Conservation (phyloP, 2,113 vertebrate genomes). For the Chascanopsetta lugubris region DNA sequence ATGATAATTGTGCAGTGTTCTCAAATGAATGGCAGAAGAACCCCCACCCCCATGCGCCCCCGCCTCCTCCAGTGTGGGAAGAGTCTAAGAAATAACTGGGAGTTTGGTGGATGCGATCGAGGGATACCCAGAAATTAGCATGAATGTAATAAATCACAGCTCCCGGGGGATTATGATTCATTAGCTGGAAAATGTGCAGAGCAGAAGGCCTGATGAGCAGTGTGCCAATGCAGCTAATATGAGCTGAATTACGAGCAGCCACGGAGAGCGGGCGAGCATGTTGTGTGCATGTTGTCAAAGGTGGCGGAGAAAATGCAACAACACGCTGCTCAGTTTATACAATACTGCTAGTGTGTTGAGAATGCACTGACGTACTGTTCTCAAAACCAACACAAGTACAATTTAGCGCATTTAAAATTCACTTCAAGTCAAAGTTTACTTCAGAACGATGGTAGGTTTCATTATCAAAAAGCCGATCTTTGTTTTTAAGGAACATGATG, state of each 20-base stretch:
- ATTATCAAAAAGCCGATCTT: no score
- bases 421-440: no score
- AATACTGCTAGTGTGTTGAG: no score
- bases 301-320: no score
- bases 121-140: constrained; percentile 43
- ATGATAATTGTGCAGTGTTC: constrained; percentile 67
- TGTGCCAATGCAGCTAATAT: constrained; percentile 41
- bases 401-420: no score
- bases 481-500: no score
- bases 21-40: constrained; percentile 54
- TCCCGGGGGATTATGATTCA: constrained; percentile 51
- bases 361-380: no score
- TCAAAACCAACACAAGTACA: no score
- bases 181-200: constrained; percentile 46
- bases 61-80: no score
- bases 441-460: no score
- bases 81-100: constrained; percentile 34
- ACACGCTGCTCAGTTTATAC: no score
- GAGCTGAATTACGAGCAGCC: constrained; percentile 32
- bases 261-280: constrained; percentile 22
- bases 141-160: constrained; percentile 59
- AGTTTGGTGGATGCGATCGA: constrained; percentile 35
- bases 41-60: no score
- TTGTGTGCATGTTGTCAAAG: constrained; percentile 9
- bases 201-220: constrained; percentile 22